Evolutionary conservation across 2,888 invertebrate genomes (phyloP), one percentile per base, ranked within the genome.

Genomic region (Chironomus tentans): DNA sequence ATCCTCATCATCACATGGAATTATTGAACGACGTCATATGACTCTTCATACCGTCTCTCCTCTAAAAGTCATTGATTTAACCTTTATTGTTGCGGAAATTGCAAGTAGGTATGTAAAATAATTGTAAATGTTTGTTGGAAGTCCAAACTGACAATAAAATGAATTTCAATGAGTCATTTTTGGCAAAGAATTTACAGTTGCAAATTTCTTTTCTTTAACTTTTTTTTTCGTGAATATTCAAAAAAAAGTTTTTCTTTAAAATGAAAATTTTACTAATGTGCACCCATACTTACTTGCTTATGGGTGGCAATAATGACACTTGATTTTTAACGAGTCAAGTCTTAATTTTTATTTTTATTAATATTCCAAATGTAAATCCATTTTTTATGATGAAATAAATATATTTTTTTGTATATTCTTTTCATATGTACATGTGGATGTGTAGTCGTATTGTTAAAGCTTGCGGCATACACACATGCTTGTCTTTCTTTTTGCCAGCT

Each of bases 1-100:
- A 15, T 50, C 50, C 5, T 65, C 65, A 65, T 65, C 13, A 65
- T 21, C 15, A 65, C 21, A 21, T 21, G 24, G 65, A 65, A 65
- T 24, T 24, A 24, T 21, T 65, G 12, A 65, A 21, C 65, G 24
- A 65, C 65, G 65, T 65, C 65, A 65, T 65, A 65, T 24, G 21
- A 65, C 56, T n/a, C n/a, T 65, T 24, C 65, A 65, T 12, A 65
- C 21, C 13, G 24, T 24, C 24, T 71, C 71, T 56, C 71, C 71
- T 71, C 24, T 47, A 71, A 56, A 71, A 50, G 71, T 71, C 61
- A n/a, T 71, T 71, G 24, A 71, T 22, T 50, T 46, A 71, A 71
- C 71, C 71, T 71, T 56, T 47, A 13, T 47, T 47, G 22, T 65
- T 24, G 18, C 65, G 18, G 56, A 21, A 18, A 65, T 65, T 24